These are phyloP conservation scores for Mallotus villosus DNA, from an alignment of 2,797 vertebrate genomes.

Conservation along the genomic window DNA sequence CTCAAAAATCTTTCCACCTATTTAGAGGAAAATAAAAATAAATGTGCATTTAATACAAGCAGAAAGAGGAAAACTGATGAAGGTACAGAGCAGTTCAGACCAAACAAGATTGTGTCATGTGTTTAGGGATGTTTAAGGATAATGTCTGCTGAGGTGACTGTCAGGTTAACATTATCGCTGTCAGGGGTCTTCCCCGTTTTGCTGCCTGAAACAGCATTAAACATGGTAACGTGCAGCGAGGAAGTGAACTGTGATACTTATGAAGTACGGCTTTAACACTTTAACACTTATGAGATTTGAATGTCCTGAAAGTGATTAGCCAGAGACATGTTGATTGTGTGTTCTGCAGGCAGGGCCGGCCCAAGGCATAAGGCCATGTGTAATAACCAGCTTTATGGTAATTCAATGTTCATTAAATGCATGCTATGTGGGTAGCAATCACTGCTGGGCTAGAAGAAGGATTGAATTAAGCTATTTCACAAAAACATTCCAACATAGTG, in stretches of 20 bases:
- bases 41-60: constrained; percentile 7
- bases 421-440: not conserved
- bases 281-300: constrained; percentile 2
- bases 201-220: not conserved
- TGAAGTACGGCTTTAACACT: not conserved
- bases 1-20: constrained; percentile 6
- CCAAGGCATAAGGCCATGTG: too few relatives aligned
- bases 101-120: too few relatives aligned
- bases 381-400: not conserved
- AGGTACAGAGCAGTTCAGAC: too few relatives aligned
- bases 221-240: not conserved
- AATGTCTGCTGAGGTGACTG: too few relatives aligned
- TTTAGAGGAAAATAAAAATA: constrained; percentile 26
- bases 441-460: not conserved
- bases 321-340: not conserved
- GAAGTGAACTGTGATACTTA: not conserved
- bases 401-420: not conserved
- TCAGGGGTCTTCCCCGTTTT: not conserved
- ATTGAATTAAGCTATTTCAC: not conserved
- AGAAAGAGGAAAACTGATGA: too few relatives aligned
- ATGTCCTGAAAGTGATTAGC: not conserved
- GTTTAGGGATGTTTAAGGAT: too few relatives aligned
- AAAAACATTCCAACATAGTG: not conserved
- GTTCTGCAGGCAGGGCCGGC: too few relatives aligned
- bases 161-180: too few relatives aligned